Percentiles rank a stretch among this genome's conserved stretches.
These are phyloP conservation scores for Okamejei kenojei DNA, from an alignment of 2,797 vertebrate genomes.

Conservation along the genomic window DNA sequence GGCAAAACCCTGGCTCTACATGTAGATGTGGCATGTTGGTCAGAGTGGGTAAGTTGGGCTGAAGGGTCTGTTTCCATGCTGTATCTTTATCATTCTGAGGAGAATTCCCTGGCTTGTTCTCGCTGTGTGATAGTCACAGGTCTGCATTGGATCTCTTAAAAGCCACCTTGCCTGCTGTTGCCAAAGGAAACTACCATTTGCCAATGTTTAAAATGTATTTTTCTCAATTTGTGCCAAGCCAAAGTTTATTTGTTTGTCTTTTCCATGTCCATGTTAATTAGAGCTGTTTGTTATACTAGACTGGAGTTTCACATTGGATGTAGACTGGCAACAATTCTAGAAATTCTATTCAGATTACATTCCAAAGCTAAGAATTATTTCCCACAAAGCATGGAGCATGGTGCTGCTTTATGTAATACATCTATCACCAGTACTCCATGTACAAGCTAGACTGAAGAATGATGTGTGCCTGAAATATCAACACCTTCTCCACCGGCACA, in stretches of 20 bases:
- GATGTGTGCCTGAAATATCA: neutral
- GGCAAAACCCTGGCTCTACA: no score
- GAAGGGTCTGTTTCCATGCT: no score
- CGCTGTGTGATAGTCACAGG: neutral
- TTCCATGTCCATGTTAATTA: neutral
- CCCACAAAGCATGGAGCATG: neutral
- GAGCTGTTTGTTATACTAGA: neutral
- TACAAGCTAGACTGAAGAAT: neutral
- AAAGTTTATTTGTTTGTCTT: neutral
- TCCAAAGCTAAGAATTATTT: neutral
- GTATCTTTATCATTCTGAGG: no score
- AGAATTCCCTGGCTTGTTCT: neutral
- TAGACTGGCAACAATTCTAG: neutral
- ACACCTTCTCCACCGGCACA: neutral
- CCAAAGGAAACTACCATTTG: neutral
- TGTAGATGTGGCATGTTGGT: no score
- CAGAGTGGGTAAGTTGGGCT: no score
- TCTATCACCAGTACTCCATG: neutral
- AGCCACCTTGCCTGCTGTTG: neutral
- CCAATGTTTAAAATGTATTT: neutral
- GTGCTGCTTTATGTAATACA: neutral
- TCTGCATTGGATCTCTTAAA: neutral
- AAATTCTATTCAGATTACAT: neutral
- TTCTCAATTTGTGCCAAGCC: neutral
- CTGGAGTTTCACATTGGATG: neutral